Evolutionary conservation across 2,888 invertebrate species (phyloP), one percentile per base, ranked within the genome.

Genomic region (Apantesis nais): DNA sequence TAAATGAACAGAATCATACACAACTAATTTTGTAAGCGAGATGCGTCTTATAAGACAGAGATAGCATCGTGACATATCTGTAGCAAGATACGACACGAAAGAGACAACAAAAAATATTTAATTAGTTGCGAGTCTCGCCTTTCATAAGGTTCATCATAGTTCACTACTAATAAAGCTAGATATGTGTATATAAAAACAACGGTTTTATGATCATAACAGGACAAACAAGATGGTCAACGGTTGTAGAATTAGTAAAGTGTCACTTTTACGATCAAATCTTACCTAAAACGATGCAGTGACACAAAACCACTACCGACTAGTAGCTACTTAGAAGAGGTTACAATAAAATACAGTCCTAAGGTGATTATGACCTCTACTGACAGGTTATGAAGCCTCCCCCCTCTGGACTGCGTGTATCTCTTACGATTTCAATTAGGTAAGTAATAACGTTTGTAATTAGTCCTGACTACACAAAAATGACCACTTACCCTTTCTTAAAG

Each of bases 31-130:
- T 14, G 58, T 58, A 29, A 58, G 29, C 14, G 16, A 58, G 7
- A 58, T 25, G 58, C 25, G 14, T 29, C 48, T 52, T 34, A 34
- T 25, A 65, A 52, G 34, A 52, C 63, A 44, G 63, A 63, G 63
- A 63, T 31, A 44, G 63, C 25, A 16, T 62, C 63, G 44, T 19
- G 29, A 25, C 48, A 52, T 41, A 29, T 58, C 58, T 14, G 16
- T 16, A 29, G 7, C 29, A 14, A 58, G 5, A 58, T 34, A n/a
- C n/a, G 52, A 48, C n/a, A 64, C n/a, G 48, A 44, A 65, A 65
- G 64, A 31, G 64, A 44, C 8, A 52, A 65, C 12, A 52, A 22
- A 14, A 52, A 31, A 34, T 31, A 31, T 48, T 31, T 52, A 22
- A 52, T 65, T 37, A 65, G 34, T 52, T 65, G 29, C 48, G 11